Percentiles rank a stretch among this genome's conserved stretches.
These are phyloP conservation scores for Lepidocolaptes lacrymiger DNA, from an alignment of 2,797 vertebrate genomes.

Conservation along the genomic window DNA sequence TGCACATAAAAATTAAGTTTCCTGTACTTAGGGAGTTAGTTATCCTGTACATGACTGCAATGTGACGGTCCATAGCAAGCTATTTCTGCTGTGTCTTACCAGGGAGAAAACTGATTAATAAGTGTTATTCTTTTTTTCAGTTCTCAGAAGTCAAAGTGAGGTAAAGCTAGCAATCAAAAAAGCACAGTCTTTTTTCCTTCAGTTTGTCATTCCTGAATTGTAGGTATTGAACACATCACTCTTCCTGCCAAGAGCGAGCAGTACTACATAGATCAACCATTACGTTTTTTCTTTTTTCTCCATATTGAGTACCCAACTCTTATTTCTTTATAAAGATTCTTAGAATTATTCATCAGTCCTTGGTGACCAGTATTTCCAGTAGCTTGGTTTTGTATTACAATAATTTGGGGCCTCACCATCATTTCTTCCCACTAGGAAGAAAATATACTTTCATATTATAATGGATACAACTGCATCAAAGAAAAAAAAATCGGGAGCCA, in stretches of 20 bases:
- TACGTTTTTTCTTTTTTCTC: neutral
- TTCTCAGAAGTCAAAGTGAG: neutral
- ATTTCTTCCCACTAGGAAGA: neutral
- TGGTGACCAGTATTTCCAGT: neutral
- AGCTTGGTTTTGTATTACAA: neutral
- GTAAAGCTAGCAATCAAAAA: neutral
- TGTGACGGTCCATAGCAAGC: neutral
- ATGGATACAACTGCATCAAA: neutral
- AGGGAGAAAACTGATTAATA: neutral
- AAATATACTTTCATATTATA: neutral
- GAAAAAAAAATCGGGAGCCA: neutral
- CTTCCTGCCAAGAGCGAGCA: neutral
- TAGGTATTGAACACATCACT: neutral
- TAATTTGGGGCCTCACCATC: neutral
- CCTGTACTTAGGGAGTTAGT: neutral
- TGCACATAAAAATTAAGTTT: slow-evolving; percentile 2
- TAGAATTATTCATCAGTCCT: neutral
- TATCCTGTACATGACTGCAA: neutral
- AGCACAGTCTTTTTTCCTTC: neutral
- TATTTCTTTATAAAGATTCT: neutral
- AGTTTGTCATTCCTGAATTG: neutral
- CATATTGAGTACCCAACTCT: neutral
- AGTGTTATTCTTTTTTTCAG: neutral
- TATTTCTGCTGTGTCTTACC: neutral
- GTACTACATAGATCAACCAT: neutral